Base-by-base conservation (phyloP, 2,888 invertebrate species). In the Theretra japonica region DNA sequence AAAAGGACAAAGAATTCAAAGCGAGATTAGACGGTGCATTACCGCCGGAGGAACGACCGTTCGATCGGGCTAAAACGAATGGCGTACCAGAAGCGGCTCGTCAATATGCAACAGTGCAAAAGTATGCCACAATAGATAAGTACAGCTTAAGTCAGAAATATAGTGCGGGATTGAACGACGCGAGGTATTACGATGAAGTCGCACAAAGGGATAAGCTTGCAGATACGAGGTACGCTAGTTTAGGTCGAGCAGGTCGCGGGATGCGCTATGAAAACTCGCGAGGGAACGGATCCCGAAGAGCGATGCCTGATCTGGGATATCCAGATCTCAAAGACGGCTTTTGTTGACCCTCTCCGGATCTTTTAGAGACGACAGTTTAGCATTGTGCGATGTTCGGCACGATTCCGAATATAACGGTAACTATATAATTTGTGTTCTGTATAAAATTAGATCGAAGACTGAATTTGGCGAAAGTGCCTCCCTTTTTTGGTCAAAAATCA, bases 301-400 rank as follows among this genome's bases (percentile, higher is more conserved):
- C 89, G 11, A 89, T 94, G 87, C 94, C 93, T 70, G 95, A 94
- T 83, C 88, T 94, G 80, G 95, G 94, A 75, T 95, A 94, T 83
- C 93, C 95, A 62, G 95, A 96, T 82, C 95, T 96, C 77, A 96
- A 96, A 88, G 96, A 96, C 86, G 96, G 96, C 88, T 96, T 96
- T 91, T 96, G 96, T 96, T 96, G 96, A 96, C 96, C 96, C 92
- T 90, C 89, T 77, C 92, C 94, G 77, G 95, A 95, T 84, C 83
- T 91, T 73, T 80, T 93, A 83, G 94, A 94, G 85, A 94, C 94
- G 74, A 93, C 92, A 71, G 92, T 94, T 75, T 92, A 91, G 82
- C 83, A 77, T 77, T 80, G 75, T 79, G 78, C 75, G 80, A 81
- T 78, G 76, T 80, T 82, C 78, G 79, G 77, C 77, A 76, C 73